phyloP scores from a whole-genome alignment of 1,140 invertebrate species.

The Drosophila baimaii region DNA sequence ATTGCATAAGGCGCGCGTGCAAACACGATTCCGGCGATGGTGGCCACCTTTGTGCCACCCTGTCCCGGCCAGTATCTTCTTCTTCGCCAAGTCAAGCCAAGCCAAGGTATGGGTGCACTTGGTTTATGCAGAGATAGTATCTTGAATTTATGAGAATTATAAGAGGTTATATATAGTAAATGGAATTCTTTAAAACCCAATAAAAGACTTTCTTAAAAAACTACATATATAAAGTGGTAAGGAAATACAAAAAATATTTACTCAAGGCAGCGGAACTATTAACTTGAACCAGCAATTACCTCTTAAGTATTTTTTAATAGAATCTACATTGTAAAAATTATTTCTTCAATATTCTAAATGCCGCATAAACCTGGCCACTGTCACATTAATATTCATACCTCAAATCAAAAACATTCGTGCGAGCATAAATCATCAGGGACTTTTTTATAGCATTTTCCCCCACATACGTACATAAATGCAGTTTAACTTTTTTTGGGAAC shows the following conservation, averaged over 20 bases:
- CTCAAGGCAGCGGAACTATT: too few species aligned
- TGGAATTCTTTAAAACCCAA: background rate
- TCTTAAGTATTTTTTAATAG: background rate
- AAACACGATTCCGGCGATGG: conserved; percentile 41
- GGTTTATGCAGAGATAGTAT: conserved; percentile 17
- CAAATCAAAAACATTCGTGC: conserved; percentile 35
- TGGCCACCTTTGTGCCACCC: conserved; percentile 31
- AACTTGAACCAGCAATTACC: too few species aligned
- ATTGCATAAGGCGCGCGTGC: conserved; percentile 50
- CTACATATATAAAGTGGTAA: background rate
- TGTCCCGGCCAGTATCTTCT: conserved; percentile 25
- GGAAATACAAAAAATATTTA: background rate
- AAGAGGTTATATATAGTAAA: rapidly evolving
- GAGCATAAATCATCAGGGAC: conserved; percentile 38
- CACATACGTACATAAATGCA: conserved; percentile 1
- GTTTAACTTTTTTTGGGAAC: conserved; percentile 18
- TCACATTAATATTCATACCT: conserved; percentile 40
- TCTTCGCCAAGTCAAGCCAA: conserved; percentile 5
- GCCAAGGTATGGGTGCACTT: background rate
- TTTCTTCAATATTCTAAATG: background rate
- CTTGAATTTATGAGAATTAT: background rate
- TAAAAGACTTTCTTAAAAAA: background rate
- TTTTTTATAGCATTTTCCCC: conserved; percentile 12
- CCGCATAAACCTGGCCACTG: conserved; percentile 1
- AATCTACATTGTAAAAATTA: too few species aligned